Conservation (phyloP, 2,113 vertebrate species). For the Corythaeola cristata region DNA sequence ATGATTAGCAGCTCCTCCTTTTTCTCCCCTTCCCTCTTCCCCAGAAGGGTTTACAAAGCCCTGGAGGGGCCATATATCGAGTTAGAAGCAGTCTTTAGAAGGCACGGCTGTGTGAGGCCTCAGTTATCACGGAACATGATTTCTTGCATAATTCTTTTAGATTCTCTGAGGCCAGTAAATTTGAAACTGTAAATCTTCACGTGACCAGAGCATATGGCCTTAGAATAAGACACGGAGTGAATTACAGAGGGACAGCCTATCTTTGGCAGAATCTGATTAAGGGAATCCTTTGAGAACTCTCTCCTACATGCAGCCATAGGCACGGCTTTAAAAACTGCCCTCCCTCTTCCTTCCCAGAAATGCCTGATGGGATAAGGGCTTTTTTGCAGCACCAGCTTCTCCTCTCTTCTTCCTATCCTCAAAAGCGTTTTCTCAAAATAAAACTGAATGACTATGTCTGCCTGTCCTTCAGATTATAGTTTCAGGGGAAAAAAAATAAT, state of each 20-base stretch:
- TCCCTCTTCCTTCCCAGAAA: neutral
- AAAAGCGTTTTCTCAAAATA: neutral
- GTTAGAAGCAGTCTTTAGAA: neutral
- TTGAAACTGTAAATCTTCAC: slow-evolving; percentile 7
- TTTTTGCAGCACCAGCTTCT: neutral
- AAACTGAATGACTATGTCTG: neutral
- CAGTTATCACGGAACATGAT: slow-evolving; percentile 1
- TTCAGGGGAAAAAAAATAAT: neutral
- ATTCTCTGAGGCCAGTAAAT: slow-evolving; percentile 6
- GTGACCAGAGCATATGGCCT: neutral
- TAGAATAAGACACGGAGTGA: slow-evolving; percentile 1
- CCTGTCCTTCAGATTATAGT: neutral
- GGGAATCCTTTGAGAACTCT: neutral
- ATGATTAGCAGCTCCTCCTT: slow-evolving; percentile 7
- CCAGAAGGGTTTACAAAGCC: slow-evolving; percentile 1
- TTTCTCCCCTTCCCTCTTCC: neutral
- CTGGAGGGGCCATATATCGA: neutral
- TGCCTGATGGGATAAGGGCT: neutral
- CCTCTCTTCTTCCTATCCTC: neutral
- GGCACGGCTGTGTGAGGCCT: neutral
- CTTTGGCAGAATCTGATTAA: slow-evolving; percentile 17
- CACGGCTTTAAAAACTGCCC: neutral
- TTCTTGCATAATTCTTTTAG: slow-evolving; percentile 41
- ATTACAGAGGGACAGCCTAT: neutral
- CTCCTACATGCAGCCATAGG: neutral